These are phyloP conservation scores for Anadara kagoshimensis DNA, from an alignment of 1,140 invertebrate species.

Conservation along the genomic window DNA sequence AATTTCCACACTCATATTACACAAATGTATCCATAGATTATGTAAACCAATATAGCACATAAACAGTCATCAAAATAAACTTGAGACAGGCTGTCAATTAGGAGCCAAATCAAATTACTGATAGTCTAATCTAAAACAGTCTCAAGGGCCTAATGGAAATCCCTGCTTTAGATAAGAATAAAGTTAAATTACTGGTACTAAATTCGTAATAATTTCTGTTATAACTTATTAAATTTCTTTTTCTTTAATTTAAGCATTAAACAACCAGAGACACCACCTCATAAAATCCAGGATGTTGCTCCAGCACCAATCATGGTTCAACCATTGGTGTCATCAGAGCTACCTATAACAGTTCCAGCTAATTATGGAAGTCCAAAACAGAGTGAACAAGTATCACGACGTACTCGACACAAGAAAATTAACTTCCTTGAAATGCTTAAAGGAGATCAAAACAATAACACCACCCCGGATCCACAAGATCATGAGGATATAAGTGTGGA, in stretches of 20 bases:
- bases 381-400: conserved; percentile 21
- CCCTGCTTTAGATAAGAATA: too few species aligned
- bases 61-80: too few species aligned
- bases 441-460: conserved; percentile 52
- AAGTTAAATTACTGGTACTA: too few species aligned
- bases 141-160: too few species aligned
- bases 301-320: not conserved
- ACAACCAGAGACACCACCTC: not conserved
- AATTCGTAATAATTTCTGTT: too few species aligned
- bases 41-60: too few species aligned
- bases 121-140: too few species aligned
- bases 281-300: conserved; percentile 1
- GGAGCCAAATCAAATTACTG: too few species aligned
- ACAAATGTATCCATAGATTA: too few species aligned
- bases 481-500: conserved; percentile 24
- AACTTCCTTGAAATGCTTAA: conserved; percentile 66
- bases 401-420: conserved; percentile 67
- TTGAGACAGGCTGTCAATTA: too few species aligned
- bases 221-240: not conserved
- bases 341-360: not conserved
- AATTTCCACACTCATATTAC: too few species aligned
- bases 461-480: conserved; percentile 20
- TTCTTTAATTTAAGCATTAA: not conserved
- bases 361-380: not conserved
- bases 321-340: not conserved